Conservation (phyloP, 2,113 vertebrate species). For the Protobothrops mucrosquamatus region DNA sequence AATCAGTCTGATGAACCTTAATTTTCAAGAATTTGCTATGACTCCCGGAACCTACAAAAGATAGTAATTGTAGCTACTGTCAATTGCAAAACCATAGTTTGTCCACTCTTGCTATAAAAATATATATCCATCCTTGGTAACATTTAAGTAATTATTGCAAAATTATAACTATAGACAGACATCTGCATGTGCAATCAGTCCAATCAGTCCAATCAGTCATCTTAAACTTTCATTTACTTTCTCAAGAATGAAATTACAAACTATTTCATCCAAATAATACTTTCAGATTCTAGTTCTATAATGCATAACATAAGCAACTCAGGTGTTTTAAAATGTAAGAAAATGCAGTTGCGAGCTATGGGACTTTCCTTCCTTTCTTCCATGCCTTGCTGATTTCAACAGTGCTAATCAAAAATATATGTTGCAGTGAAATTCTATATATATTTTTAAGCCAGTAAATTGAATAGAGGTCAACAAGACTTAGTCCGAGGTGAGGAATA, state of each 20-base stretch:
- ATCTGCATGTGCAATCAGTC: background rate
- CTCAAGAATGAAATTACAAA: background rate
- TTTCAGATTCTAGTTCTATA: background rate
- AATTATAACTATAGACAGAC: background rate
- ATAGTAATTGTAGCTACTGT: background rate
- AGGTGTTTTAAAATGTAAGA: background rate
- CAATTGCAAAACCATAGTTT: background rate
- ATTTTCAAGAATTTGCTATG: background rate
- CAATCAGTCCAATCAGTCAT: background rate
- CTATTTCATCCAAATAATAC: background rate
- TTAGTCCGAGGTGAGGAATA: background rate
- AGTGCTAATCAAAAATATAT: background rate
- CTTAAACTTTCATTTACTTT: background rate
- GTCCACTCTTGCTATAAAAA: background rate
- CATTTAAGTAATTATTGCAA: background rate
- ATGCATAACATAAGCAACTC: background rate
- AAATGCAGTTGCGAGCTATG: background rate
- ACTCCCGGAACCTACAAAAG: background rate
- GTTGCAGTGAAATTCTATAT: background rate
- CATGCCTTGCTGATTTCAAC: background rate
- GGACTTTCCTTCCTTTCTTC: background rate
- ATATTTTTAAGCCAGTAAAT: background rate
- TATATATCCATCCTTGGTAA: background rate
- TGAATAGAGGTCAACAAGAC: background rate
- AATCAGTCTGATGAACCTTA: background rate